Evolutionary conservation across 1,140 invertebrate genomes (phyloP), one percentile per base, ranked within the genome.

Genomic region (Zaprionus ghesquierei): DNA sequence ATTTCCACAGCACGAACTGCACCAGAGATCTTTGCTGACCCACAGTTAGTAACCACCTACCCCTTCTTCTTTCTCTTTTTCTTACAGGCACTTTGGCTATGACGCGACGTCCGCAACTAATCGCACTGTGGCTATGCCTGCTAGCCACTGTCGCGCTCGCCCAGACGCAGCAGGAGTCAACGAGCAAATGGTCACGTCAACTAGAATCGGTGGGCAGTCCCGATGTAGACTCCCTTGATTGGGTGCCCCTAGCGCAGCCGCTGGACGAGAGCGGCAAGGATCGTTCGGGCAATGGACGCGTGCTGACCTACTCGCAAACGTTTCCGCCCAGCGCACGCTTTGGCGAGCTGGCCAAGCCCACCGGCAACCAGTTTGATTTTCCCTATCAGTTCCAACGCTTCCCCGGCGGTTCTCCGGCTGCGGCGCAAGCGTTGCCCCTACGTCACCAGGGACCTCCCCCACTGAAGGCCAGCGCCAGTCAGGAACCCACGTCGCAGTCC

Each of bases 401-500:
- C 46, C 54, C 75, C 0, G 86, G 87, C 0, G 86, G 87, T 56
- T 68, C 41, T 22, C 9, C 53, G 3, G 55, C 51, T 0, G 46
- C 44, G 1, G 44, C 77, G 5, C 89, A 87, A 54, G 82, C 81
- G 0, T 27, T 80, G 44, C 87, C 82, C 0, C 61, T 86, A 25
- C 75, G 80, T 0, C 79, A 87, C 3, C 60, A 59, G 62, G 56
- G 56, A 5, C 68, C 81, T 1, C 59, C 61, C 12, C 69, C 68
- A n/a, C 44, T 72, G 10, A 87, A 89, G 73, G 33, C 18, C 18
- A 46, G 59, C 13, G 60, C 33, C 0, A 25, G 50, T 0, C 90
- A 91, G 60, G 87, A 91, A 49, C 90, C 90, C 6, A 92, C 90
- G 0, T 91, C 90, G 6, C 90, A 92, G 66, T 92, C 90, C 1